Evolutionary conservation across 2,113 vertebrate species (phyloP).

Genomic region (Mustela nigripes): DNA sequence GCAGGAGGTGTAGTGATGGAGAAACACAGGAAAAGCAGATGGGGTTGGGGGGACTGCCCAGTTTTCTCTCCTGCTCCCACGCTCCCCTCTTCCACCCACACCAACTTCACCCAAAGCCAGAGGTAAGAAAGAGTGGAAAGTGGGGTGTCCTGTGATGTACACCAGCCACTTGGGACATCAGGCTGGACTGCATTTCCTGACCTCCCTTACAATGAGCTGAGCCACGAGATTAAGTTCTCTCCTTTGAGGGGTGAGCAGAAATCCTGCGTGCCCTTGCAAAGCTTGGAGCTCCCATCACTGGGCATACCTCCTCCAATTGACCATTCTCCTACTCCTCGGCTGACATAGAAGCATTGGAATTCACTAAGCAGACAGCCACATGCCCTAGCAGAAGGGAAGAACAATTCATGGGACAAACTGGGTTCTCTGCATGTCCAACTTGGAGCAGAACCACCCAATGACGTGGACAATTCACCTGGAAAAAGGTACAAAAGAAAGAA

Average conservation of each 20-base stretch:
- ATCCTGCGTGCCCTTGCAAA: not conserved
- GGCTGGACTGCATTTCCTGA: not conserved
- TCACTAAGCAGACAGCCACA: not conserved
- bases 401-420: not conserved
- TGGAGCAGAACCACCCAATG: not conserved
- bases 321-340: not conserved
- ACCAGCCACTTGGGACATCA: not conserved
- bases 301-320: accelerated
- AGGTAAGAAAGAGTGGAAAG: not conserved
- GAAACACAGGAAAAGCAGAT: not conserved
- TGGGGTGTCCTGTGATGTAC: not conserved
- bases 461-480: not conserved
- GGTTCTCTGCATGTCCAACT: not conserved
- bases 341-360: not conserved
- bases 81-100: no score
- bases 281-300: not conserved
- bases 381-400: not conserved
- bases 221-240: not conserved
- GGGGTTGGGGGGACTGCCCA: no score
- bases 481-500: not conserved
- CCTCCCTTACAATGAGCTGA: not conserved
- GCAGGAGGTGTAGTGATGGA: not conserved
- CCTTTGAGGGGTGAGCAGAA: not conserved
- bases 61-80: not conserved
- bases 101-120: not conserved